Evolutionary conservation across 2,797 vertebrate species (phyloP).

Genomic region (Poliocrania exsul): DNA sequence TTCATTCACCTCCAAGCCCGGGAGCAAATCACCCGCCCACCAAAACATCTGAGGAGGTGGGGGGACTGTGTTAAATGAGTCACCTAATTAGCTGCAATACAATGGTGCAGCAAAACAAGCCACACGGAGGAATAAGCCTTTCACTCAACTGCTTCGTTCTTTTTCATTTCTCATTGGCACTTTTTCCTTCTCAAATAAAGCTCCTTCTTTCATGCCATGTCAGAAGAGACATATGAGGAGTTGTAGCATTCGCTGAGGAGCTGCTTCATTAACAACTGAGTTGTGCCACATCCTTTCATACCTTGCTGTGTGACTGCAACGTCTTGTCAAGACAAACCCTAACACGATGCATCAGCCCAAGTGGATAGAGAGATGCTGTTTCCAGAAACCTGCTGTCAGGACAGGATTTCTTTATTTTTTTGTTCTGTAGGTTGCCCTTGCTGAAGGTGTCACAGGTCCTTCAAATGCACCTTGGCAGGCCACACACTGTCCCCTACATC

Average conservation of each 20-base stretch:
- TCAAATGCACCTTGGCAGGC: not conserved
- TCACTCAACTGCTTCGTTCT: not conserved
- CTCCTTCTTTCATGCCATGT: not conserved
- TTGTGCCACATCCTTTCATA: constrained; percentile 8
- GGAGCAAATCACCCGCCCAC: not conserved
- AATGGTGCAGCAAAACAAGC: not conserved
- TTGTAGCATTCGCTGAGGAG: not conserved
- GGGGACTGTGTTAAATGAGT: not conserved
- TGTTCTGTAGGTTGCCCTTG: not conserved
- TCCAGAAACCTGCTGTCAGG: not conserved
- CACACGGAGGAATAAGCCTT: not conserved
- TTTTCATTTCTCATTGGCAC: not conserved
- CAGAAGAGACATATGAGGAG: not conserved
- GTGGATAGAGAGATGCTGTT: not conserved
- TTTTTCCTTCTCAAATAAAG: not conserved
- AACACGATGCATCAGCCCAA: not conserved
- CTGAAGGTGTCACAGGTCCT: not conserved
- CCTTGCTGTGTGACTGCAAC: not conserved
- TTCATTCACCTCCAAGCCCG: not conserved
- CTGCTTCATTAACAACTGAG: constrained; percentile 29
- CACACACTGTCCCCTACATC: not conserved
- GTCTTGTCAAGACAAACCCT: constrained; percentile 1
- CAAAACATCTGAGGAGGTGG: not conserved
- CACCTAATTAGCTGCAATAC: not conserved
- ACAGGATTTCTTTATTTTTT: not conserved